Evolutionary conservation across 2,797 vertebrate genomes (phyloP).

Genomic region (Mormyrops boulengeri): DNA sequence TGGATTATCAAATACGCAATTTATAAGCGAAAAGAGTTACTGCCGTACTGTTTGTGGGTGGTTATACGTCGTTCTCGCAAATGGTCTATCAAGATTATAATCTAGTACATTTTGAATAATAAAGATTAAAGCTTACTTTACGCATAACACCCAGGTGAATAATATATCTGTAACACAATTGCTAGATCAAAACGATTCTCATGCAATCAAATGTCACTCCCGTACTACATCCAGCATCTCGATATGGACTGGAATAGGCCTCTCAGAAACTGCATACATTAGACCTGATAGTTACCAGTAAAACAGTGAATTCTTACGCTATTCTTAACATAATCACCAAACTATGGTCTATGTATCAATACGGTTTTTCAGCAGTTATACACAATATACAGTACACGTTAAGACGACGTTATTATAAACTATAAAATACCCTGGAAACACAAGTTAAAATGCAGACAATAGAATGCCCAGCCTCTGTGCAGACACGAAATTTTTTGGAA

Average conservation of each 20-base stretch:
- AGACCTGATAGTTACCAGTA: neutral
- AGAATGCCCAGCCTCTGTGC: neutral
- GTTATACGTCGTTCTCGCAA: neutral
- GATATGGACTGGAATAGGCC: neutral
- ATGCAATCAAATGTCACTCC: neutral
- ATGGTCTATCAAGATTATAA: neutral
- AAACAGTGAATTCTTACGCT: neutral
- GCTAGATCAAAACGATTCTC: neutral
- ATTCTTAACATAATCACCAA: neutral
- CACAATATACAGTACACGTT: neutral
- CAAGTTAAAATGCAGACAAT: neutral
- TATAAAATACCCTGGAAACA: neutral
- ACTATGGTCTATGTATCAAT: neutral
- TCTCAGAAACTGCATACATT: neutral
- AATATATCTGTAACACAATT: neutral
- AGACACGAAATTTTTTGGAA: neutral
- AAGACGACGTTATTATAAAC: neutral
- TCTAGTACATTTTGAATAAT: neutral
- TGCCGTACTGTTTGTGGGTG: neutral
- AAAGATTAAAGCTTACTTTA: neutral
- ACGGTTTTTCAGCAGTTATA: neutral
- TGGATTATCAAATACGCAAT: neutral
- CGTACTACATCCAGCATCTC: neutral
- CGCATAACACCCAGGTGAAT: neutral
- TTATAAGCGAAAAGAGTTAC: neutral